Percentiles rank a stretch among this genome's conserved stretches.
Evolutionary conservation across 1,140 invertebrate species (phyloP).

Genomic region (Microvelia longipes): DNA sequence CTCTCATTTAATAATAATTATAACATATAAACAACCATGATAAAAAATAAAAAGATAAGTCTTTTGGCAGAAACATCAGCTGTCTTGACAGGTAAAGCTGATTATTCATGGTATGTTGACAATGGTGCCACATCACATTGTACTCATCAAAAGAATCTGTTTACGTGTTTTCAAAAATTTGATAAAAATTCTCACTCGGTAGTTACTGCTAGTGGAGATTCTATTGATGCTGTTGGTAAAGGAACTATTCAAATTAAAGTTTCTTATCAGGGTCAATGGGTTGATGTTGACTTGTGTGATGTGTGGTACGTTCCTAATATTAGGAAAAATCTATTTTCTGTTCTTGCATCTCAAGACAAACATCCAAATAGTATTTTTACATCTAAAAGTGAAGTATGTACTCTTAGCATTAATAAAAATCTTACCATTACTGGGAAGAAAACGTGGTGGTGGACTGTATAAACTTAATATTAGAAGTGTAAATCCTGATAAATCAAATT

Average conservation of each 20-base stretch:
- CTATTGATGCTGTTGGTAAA: slow-evolving; percentile 20
- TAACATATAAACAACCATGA: neutral
- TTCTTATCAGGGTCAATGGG: slow-evolving; percentile 12
- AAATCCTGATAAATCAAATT: slow-evolving; percentile 10
- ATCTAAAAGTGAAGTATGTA: slow-evolving; percentile 18
- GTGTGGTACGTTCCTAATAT: slow-evolving; percentile 26
- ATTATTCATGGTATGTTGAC: slow-evolving; percentile 23
- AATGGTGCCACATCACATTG: slow-evolving; percentile 27
- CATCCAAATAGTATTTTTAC: slow-evolving; percentile 21
- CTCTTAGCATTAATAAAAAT: slow-evolving; percentile 14
- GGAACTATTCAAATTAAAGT: slow-evolving; percentile 20
- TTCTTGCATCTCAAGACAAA: slow-evolving; percentile 23
- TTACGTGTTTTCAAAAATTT: slow-evolving; percentile 21
- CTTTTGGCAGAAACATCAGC: neutral
- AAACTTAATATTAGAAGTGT: slow-evolving; percentile 19
- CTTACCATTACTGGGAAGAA: slow-evolving; percentile 16
- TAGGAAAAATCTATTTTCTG: slow-evolving; percentile 25
- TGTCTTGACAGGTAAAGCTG: slow-evolving; percentile 11
- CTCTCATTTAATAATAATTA: neutral
- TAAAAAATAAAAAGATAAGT: neutral
- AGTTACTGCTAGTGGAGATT: slow-evolving; percentile 20
- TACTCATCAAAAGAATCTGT: slow-evolving; percentile 18
- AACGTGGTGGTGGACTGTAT: slow-evolving; percentile 17
- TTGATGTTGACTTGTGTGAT: slow-evolving; percentile 19
- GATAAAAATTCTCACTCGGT: slow-evolving; percentile 13